Conservation (phyloP, 2,113 vertebrate species). For the Leptodactylus fuscus region DNA sequence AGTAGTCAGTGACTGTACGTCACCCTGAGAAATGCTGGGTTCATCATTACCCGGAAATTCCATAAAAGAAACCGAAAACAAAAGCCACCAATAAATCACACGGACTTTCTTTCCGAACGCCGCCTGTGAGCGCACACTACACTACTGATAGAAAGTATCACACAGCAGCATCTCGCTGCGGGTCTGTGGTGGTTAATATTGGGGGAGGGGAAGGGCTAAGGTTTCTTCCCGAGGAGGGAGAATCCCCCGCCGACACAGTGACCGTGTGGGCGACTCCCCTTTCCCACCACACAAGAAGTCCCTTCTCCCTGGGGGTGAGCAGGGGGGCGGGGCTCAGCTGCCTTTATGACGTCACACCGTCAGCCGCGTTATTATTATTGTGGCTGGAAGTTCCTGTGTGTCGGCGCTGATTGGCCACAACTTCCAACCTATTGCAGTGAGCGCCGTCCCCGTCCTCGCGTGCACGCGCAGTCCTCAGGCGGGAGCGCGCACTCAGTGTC, state of each 20-base stretch:
- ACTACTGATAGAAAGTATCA: not conserved
- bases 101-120: constrained; percentile 4
- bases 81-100: not conserved
- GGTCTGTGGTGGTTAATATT: constrained; percentile 11
- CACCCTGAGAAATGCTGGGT: not conserved
- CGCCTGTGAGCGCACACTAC: not conserved
- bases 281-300: constrained; percentile 58
- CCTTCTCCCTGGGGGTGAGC: constrained; percentile 35
- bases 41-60: not conserved
- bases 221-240: constrained; percentile 50
- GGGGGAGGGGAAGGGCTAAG: constrained; percentile 51
- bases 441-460: constrained; percentile 3
- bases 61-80: not conserved
- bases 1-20: not conserved
- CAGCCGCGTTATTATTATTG: constrained; percentile 43
- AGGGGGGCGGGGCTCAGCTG: not conserved
- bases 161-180: constrained; percentile 25
- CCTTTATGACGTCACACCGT: constrained; percentile 42
- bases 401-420: constrained; percentile 33
- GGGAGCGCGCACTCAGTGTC: constrained; percentile 27
- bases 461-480: not conserved
- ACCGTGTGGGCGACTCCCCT: constrained; percentile 46
- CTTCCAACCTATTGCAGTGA: constrained; percentile 20
- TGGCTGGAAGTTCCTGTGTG: constrained; percentile 43
- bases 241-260: constrained; percentile 55